Base-by-base conservation (phyloP, 2,113 vertebrate genomes). In the Cyanoramphus novaezelandiae region DNA sequence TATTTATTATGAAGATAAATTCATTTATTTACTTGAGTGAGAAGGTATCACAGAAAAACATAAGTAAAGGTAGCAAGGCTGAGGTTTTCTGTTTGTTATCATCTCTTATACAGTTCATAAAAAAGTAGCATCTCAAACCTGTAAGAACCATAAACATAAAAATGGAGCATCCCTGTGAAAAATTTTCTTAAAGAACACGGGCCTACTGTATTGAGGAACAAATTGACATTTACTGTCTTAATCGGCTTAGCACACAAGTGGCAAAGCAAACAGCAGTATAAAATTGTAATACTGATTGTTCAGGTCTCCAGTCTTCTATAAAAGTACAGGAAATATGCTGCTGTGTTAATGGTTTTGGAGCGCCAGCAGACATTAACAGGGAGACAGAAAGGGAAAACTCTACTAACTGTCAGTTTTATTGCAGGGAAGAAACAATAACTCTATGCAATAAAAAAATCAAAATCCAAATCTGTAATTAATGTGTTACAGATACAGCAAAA, bases 231-330 rank as follows among this genome's bases (percentile, higher is more conserved):
- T 94, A 92, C 53, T 75, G 2, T 93, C 59, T 93, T 89, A 82
- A 89, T 89, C 0, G 0, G 24, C 39, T 85, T 96, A 95, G 57
- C 52, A 90, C 72, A 81, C 21, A 88, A 95, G 50, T 78, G 47
- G 52, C 85, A 94, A 96, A 96, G 60, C 79, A 96, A 94, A 96
- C 55, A 96, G 46, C 55, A 92, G 47, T 68, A 83, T 94, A 87
- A 96, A 93, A 93, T 69, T 79, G 65, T 95, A 90, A 89, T 69
- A 68, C 55, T 80, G 84, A 92, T 93, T 35, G 72, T 88, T 93
- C 74, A 88, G 53, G 41, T 94, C 84, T 95, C 90, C 59, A 92
- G 63, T 29, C 63, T 90, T 87, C 76, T 92, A 82, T 87, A 94
- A 92, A 96, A 95, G 68, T 57, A 46, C 46, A 95, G 88, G 86